Evolutionary conservation across 2,113 vertebrate genomes (phyloP).

Genomic region (Cyphomyrus plagiostoma): DNA sequence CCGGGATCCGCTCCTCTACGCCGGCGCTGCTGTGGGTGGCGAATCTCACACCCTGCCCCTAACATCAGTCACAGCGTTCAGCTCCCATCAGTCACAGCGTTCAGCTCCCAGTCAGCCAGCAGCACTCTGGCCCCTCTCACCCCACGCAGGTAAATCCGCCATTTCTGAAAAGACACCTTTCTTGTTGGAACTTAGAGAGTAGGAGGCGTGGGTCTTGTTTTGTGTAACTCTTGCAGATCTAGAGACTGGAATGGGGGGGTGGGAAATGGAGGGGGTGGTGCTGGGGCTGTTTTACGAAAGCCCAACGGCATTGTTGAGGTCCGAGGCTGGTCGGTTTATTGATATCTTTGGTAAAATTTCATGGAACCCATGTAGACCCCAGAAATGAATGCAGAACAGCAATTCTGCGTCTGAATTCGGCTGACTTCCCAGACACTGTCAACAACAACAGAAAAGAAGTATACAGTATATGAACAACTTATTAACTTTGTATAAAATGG

Average conservation of each 20-base stretch:
- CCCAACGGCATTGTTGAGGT: not conserved
- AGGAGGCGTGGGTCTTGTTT: not conserved
- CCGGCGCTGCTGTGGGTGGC: not conserved
- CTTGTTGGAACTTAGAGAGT: not conserved
- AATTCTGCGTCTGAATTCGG: not conserved
- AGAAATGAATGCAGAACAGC: not conserved
- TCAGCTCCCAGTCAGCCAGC: not conserved
- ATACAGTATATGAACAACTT: not conserved
- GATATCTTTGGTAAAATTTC: not conserved
- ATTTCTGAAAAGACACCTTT: not conserved
- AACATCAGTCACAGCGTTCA: not conserved
- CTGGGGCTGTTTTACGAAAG: not conserved
- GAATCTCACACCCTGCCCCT: not conserved
- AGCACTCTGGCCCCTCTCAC: not conserved
- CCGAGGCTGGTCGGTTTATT: not conserved
- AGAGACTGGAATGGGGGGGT: not conserved
- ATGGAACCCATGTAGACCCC: not conserved
- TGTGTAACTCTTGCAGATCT: not conserved
- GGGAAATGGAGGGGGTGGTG: not conserved
- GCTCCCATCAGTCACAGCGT: not conserved
- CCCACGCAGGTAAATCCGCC: not conserved
- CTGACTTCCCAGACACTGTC: not conserved
- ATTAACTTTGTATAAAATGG: not conserved
- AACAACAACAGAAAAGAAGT: not conserved
- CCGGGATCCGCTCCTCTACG: not conserved